Conservation (phyloP, 2,888 invertebrate genomes). For the Unio delphinus region DNA sequence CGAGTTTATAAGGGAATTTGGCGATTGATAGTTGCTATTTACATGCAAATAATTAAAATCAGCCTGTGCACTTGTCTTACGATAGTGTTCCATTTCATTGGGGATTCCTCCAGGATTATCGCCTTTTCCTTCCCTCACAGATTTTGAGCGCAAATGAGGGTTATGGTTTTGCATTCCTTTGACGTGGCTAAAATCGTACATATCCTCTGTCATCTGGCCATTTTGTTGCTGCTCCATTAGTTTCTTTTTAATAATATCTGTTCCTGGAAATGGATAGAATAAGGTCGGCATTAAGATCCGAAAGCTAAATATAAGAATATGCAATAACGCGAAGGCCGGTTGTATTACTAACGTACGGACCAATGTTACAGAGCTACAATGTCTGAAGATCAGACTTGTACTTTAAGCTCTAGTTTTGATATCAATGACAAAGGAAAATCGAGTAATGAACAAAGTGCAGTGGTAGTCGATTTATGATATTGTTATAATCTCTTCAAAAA, state of each 20-base stretch:
- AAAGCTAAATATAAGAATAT: no score
- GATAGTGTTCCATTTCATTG: conserved; percentile 1
- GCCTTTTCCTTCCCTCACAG: conserved; percentile 40
- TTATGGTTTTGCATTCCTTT: conserved; percentile 59
- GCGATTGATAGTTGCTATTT: conserved; percentile 34
- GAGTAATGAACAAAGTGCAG: no score
- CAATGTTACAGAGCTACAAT: no score
- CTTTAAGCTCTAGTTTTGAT: no score
- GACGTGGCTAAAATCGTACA: conserved; percentile 54
- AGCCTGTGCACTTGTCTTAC: conserved; percentile 36
- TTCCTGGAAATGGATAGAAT: conserved; percentile 44
- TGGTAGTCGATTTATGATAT: no score
- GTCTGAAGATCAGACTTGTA: no score
- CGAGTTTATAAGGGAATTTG: conserved; percentile 33
- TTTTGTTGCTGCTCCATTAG: conserved; percentile 51
- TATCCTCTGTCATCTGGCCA: conserved; percentile 44
- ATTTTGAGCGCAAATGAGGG: conserved; percentile 59
- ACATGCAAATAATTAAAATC: conserved; percentile 38
- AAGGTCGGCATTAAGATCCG: no score
- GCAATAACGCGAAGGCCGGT: no score
- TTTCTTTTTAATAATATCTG: conserved; percentile 65
- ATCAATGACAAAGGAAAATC: no score
- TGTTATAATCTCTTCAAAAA: no score
- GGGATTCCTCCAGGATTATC: conserved; percentile 26
- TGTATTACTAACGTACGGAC: no score